phyloP scores from a whole-genome alignment of 92 coral and sea anemone genomes.

The Epizoanthus rinbou region DNA sequence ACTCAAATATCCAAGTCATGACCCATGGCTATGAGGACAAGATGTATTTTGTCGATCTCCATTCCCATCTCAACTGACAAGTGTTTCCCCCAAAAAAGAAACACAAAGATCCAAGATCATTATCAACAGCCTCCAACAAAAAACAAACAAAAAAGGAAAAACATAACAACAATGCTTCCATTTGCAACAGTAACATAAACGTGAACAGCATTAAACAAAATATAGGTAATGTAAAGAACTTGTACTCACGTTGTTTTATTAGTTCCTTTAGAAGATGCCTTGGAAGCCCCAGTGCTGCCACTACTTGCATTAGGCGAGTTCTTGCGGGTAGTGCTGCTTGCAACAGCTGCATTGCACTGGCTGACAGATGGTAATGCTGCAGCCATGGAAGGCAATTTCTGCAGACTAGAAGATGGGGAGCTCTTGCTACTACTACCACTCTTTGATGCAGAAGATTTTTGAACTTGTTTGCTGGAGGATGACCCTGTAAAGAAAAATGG shows the following conservation, averaged over 20 bases:
- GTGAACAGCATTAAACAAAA: too few species aligned
- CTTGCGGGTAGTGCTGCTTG: slow-evolving; percentile 50
- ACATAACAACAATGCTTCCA: too few species aligned
- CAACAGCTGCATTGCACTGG: slow-evolving; percentile 33
- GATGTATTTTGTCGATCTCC: too few species aligned
- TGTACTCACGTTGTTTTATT: slow-evolving; percentile 28
- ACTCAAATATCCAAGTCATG: too few species aligned
- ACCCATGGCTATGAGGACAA: too few species aligned
- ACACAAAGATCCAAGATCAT: too few species aligned
- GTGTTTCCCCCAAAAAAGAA: too few species aligned
- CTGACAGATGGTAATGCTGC: slow-evolving; percentile 70
- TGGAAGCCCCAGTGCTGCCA: slow-evolving; percentile 6
- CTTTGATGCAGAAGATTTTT: slow-evolving; percentile 25
- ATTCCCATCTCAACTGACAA: too few species aligned
- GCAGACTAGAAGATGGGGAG: slow-evolving; percentile 82
- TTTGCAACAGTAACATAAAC: too few species aligned
- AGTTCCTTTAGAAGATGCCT: slow-evolving; percentile 31
- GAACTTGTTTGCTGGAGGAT: slow-evolving; percentile 1
- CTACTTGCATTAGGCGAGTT: slow-evolving; percentile 42
- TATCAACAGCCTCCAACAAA: too few species aligned
- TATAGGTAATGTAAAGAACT: too few species aligned
- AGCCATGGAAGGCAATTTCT: slow-evolving; percentile 70
- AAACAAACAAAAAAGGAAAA: too few species aligned
- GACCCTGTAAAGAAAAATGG: not conserved
- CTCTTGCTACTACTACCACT: slow-evolving; percentile 51